phyloP scores from a whole-genome alignment of 1,140 invertebrate genomes.

The Diploscapter pachys region DNA sequence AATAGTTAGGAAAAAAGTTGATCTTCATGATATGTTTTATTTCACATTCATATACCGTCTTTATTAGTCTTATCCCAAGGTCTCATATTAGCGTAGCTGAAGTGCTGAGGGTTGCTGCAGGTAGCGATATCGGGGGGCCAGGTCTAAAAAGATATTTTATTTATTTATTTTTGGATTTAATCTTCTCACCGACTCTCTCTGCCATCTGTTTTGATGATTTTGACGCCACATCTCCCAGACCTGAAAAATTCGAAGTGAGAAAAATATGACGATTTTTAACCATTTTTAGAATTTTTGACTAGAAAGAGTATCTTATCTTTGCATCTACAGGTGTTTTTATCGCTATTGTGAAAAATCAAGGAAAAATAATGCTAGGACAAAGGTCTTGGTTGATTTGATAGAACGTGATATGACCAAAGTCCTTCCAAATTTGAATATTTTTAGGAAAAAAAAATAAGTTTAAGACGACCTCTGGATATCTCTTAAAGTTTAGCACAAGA shows the following conservation, averaged over 20 bases:
- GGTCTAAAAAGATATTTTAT: conserved; percentile 33
- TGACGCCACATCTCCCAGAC: conserved; percentile 58
- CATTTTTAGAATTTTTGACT: conserved; percentile 25
- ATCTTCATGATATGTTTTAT: too few species aligned
- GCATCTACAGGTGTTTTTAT: too few species aligned
- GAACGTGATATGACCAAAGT: too few species aligned
- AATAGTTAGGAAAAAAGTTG: too few species aligned
- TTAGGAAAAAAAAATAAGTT: too few species aligned
- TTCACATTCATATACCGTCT: conserved; percentile 34
- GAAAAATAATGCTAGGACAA: too few species aligned
- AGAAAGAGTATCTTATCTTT: conserved; percentile 20
- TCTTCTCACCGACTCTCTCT: conserved; percentile 40
- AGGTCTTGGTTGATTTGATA: too few species aligned
- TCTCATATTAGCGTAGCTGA: conserved; percentile 52
- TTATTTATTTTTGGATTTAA: conserved; percentile 16
- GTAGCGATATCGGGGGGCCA: conserved; percentile 47
- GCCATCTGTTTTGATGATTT: conserved; percentile 40
- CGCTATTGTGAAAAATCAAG: too few species aligned
- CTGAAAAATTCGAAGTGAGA: conserved; percentile 48
- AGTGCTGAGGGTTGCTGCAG: conserved; percentile 54
- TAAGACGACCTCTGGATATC: too few species aligned
- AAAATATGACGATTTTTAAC: too few species aligned
- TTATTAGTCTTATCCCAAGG: conserved; percentile 52
- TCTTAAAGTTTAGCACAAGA: too few species aligned
- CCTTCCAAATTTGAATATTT: too few species aligned